Evolutionary conservation across 2,113 vertebrate genomes (phyloP).

Genomic region (Furnarius figulus): DNA sequence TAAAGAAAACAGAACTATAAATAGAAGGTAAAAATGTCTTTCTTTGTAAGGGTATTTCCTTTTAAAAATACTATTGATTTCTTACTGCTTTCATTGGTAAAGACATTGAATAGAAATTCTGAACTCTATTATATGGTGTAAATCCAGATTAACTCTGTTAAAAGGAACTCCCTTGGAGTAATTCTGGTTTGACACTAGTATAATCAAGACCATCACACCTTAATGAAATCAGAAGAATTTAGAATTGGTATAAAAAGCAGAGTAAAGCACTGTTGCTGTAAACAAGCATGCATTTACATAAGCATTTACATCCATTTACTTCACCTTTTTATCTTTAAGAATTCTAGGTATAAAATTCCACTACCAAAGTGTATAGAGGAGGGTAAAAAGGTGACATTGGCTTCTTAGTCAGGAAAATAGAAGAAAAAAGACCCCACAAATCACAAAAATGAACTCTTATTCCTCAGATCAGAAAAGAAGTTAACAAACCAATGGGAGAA

Average conservation of each 20-base stretch:
- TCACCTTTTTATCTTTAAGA: neutral
- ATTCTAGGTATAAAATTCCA: neutral
- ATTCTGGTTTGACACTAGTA: neutral
- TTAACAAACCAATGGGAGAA: neutral
- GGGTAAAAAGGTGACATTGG: neutral
- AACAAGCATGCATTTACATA: neutral
- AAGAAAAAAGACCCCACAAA: neutral
- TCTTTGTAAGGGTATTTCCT: neutral
- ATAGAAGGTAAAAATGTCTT: neutral
- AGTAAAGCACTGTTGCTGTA: neutral
- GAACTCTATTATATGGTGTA: neutral
- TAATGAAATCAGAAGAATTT: constrained; percentile 1
- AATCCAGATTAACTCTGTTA: neutral
- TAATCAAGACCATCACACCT: neutral
- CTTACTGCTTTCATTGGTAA: neutral
- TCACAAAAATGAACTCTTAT: neutral
- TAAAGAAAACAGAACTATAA: neutral
- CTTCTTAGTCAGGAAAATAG: neutral
- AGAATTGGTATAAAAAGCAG: neutral
- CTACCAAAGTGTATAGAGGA: neutral
- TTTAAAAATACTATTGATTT: neutral
- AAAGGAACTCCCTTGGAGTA: neutral
- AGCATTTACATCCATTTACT: neutral
- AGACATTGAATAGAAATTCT: neutral
- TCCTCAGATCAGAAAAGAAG: neutral